phyloP scores from a whole-genome alignment of 2,797 vertebrate species.

The Crocodylus rhombifer region DNA sequence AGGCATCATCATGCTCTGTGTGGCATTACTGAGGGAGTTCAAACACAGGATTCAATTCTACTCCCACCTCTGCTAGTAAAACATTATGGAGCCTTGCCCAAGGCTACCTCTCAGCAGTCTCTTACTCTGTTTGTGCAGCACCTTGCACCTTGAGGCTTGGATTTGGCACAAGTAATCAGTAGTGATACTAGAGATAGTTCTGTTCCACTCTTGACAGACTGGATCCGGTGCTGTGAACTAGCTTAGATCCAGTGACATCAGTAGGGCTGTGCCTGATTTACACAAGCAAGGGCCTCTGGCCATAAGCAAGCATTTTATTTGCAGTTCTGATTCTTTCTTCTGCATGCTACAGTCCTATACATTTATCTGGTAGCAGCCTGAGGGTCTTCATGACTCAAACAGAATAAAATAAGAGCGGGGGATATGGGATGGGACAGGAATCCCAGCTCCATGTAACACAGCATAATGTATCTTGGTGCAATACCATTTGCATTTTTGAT shows the following conservation, averaged over 20 bases:
- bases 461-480: rapidly evolving
- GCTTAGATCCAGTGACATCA: background rate
- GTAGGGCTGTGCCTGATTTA: background rate
- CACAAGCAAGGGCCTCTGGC: background rate
- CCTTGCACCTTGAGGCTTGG: rapidly evolving
- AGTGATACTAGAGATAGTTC: too few relatives aligned
- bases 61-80: background rate
- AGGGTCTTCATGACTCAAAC: rapidly evolving
- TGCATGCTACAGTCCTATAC: background rate
- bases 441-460: background rate
- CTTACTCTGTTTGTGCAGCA: background rate
- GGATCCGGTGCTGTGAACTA: too few relatives aligned
- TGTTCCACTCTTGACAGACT: too few relatives aligned
- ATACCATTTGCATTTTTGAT: background rate
- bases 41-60: background rate
- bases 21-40: background rate
- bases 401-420: background rate
- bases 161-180: background rate
- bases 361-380: background rate
- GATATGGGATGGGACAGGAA: background rate
- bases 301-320: background rate
- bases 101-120: background rate
- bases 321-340: background rate
- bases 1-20: background rate
- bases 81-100: background rate